Percentiles rank a stretch among this genome's conserved stretches.
Conservation (phyloP, 2,113 vertebrate species). For the Aphyosemion australe region DNA sequence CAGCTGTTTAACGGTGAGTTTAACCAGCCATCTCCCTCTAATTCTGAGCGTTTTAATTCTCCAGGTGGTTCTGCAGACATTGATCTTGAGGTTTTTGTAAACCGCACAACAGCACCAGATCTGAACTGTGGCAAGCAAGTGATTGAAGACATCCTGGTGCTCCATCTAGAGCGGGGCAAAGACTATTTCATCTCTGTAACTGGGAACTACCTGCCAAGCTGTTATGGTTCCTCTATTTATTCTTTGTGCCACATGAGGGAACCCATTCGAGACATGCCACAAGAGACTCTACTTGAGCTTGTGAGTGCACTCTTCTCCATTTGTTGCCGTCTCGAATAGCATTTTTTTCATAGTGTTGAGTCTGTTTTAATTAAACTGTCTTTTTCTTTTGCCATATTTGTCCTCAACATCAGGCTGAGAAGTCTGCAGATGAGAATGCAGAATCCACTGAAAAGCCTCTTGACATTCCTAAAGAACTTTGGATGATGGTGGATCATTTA, state of each 20-base stretch:
- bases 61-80: slow-evolving; percentile 85
- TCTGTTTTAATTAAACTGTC: background rate
- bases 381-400: slow-evolving; percentile 1
- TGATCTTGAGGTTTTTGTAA: slow-evolving; percentile 93
- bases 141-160: slow-evolving; percentile 94
- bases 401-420: slow-evolving; percentile 71
- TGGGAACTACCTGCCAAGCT: slow-evolving; percentile 94
- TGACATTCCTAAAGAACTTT: slow-evolving; percentile 94
- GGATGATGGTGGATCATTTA: slow-evolving; percentile 96
- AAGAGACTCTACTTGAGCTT: slow-evolving; percentile 80
- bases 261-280: slow-evolving; percentile 88
- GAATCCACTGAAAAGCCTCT: slow-evolving; percentile 80
- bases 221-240: slow-evolving; percentile 88
- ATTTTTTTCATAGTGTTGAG: background rate
- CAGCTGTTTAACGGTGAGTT: too few species aligned
- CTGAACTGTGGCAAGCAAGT: slow-evolving; percentile 87
- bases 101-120: slow-evolving; percentile 87
- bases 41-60: slow-evolving; percentile 28
- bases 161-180: slow-evolving; percentile 90
- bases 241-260: slow-evolving; percentile 86
- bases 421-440: slow-evolving; percentile 52
- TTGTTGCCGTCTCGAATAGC: background rate
- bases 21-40: background rate
- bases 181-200: slow-evolving; percentile 93
- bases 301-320: slow-evolving; percentile 75